Base-by-base conservation (phyloP, 2,797 vertebrate genomes). In the Periophthalmus magnuspinnatus region DNA sequence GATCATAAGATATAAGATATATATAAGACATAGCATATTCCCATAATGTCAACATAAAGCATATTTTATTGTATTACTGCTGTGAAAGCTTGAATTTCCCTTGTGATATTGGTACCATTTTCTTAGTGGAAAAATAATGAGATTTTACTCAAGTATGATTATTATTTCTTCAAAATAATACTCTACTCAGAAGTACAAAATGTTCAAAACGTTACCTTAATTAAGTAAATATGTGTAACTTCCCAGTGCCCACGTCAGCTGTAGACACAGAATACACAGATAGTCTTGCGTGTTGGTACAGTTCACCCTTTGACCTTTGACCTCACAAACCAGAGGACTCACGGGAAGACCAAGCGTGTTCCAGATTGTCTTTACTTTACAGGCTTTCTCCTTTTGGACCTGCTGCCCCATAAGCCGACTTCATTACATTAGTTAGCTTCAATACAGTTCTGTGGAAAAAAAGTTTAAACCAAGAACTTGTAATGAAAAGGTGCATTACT, bases 271-370 rank as follows among this genome's bases (percentile, higher is more conserved):
- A 67, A 82, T 79, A 82, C 84, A 76, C 70, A 69, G 58, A 50
- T 74, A 62, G 78, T 80, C 50, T 55, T 13, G 71, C 73, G 36
- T 86, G 86, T 84, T 84, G 60, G 33, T 86, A 72, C 84, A 82
- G 68, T 83, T 81, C 63, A 69, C 65, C 70, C 32, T 60, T 66
- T 62, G 69, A 88, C 77, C 80, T 89, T 63, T 78, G 77, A 85
- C 86, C 89, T 84, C 75, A 81, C 83, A 87, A 88, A 80, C 72
- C 10, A 21, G 77, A 81, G 81, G 76, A 70, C 62, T 63, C 34
- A 62, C 76, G 82, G 78, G 79, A 87, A 84, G 71, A 64, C 71
- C 69, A 41, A 79, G 32, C 69, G 66, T 71, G 59, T 77, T 78
- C 72, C 71, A 80, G 50, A 81, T 84, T 74, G 58, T 65, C 78